Conservation (phyloP, 2,888 invertebrate genomes). For the Harpalus rufipes region DNA sequence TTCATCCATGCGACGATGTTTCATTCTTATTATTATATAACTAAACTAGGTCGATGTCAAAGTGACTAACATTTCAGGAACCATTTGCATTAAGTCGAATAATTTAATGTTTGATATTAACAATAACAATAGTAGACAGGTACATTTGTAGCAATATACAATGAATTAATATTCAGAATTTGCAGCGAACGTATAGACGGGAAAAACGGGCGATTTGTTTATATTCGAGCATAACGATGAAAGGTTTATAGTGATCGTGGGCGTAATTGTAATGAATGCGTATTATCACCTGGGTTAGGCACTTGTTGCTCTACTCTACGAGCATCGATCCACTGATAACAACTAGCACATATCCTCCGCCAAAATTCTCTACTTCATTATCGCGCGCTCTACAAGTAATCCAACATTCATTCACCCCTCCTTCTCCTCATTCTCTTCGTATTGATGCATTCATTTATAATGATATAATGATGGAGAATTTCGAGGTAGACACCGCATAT, state of each 20-base stretch:
- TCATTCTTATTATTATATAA: too few species aligned
- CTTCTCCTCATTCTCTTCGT: too few species aligned
- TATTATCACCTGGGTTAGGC: constrained; percentile 27
- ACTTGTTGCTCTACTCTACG: constrained; percentile 19
- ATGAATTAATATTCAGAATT: too few species aligned
- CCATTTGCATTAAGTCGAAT: too few species aligned
- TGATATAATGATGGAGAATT: not conserved
- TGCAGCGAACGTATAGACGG: not conserved
- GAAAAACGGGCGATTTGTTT: not conserved
- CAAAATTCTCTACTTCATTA: not conserved
- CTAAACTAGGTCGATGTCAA: too few species aligned
- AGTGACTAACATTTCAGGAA: too few species aligned
- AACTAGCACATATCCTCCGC: not conserved
- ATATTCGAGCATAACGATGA: not conserved
- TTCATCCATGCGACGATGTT: too few species aligned
- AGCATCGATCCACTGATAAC: constrained; percentile 16
- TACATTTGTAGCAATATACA: too few species aligned
- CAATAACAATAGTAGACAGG: too few species aligned
- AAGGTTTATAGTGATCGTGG: not conserved
- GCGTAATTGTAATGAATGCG: constrained; percentile 24
- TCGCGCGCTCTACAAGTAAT: not conserved
- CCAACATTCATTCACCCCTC: too few species aligned
- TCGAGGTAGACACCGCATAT: not conserved
- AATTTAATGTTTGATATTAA: too few species aligned
- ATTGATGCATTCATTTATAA: not conserved